Conservation (phyloP, 2,113 vertebrate genomes). For the Caloenas nicobarica region DNA sequence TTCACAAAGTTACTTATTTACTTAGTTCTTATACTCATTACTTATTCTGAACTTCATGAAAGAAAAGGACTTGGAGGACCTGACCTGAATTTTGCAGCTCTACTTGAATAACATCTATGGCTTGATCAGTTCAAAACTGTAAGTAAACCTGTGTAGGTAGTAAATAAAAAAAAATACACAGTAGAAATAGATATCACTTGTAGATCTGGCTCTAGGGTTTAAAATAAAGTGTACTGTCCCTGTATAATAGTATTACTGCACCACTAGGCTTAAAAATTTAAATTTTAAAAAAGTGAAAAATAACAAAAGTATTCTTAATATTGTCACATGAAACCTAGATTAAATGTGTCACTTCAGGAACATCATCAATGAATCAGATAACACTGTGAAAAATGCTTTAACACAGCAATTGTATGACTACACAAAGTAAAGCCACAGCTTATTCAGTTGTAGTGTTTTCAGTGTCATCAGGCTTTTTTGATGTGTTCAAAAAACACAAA, state of each 20-base stretch:
- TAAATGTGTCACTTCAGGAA: background rate
- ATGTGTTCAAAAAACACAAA: background rate
- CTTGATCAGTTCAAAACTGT: background rate
- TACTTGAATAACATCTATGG: background rate
- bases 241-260: background rate
- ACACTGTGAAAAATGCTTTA: background rate
- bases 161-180: background rate
- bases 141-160: background rate
- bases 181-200: background rate
- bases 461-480: background rate
- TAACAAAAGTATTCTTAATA: background rate
- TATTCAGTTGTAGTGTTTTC: background rate
- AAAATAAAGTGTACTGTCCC: background rate
- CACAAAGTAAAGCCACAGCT: background rate
- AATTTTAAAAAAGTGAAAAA: background rate
- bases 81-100: background rate
- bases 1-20: background rate
- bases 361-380: background rate
- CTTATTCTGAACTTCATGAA: background rate
- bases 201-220: background rate
- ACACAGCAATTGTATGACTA: background rate
- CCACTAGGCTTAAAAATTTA: background rate
- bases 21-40: background rate
- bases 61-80: background rate
- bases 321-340: background rate